A percentile compares a stretch with the other conserved stretches of the same genome.
These are phyloP conservation scores for Capitulum mitella DNA, from an alignment of 2,888 invertebrate species.

Conservation along the genomic window DNA sequence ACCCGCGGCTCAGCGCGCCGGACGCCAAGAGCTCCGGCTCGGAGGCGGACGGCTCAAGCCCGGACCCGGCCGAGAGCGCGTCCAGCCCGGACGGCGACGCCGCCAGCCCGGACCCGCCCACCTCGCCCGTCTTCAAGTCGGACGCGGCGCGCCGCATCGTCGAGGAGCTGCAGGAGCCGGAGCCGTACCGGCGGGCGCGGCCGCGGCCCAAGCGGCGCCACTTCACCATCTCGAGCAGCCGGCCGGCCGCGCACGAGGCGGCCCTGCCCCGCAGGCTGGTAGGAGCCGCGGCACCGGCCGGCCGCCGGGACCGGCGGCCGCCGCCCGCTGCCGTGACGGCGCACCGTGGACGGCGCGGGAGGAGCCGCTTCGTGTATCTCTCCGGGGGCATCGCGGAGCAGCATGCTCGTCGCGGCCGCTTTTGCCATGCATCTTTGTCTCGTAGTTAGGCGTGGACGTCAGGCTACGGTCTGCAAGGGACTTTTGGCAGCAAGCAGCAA, in stretches of 20 bases:
- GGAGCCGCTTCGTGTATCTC: no score
- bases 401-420: no score
- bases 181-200: conserved; percentile 53
- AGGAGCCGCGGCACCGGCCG: no score
- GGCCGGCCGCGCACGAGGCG: conserved; percentile 41
- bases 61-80: conserved; percentile 20
- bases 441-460: no score
- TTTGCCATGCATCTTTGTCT: no score
- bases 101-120: conserved; percentile 32
- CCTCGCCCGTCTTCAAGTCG: conserved; percentile 76
- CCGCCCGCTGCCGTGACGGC: no score
- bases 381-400: no score
- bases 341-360: no score
- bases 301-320: no score
- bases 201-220: conserved; percentile 77
- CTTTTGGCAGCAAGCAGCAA: no score
- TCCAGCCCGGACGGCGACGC: conserved; percentile 26
- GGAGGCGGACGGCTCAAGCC: conserved; percentile 39
- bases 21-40: neutral
- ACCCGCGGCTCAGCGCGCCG: conserved; percentile 19
- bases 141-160: conserved; percentile 80
- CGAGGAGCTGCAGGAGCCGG: conserved; percentile 55
- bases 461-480: no score
- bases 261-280: neutral
- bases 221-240: conserved; percentile 67